These are phyloP conservation scores for Chromoteleia sp. DNA, from an alignment of 2,888 invertebrate genomes.

Conservation along the genomic window DNA sequence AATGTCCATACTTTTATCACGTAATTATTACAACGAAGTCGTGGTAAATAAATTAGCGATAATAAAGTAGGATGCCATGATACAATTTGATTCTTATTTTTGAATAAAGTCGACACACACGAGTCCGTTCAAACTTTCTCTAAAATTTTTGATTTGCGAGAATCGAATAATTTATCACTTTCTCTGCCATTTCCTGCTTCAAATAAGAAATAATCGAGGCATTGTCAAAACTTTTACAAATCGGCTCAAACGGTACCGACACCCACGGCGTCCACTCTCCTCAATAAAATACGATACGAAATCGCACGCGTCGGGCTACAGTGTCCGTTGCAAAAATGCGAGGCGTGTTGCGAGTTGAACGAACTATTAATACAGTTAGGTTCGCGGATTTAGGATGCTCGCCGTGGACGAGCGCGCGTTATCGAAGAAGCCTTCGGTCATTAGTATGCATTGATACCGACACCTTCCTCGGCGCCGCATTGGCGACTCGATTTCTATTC, in stretches of 20 bases:
- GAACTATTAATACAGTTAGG: conserved; percentile 59
- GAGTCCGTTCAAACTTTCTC: no score
- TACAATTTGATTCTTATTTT: no score
- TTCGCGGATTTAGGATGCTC: conserved; percentile 43
- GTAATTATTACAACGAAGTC: no score
- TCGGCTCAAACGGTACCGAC: conserved; percentile 1
- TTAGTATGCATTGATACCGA: conserved; percentile 77
- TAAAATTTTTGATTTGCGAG: no score
- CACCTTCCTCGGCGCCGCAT: conserved; percentile 77
- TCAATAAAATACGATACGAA: background rate
- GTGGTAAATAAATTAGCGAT: no score
- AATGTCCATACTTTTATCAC: no score
- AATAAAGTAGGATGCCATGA: no score
- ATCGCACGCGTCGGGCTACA: conserved; percentile 2
- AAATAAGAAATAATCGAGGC: no score
- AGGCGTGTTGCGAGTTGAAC: conserved; percentile 35
- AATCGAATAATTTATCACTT: no score
- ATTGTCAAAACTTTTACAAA: no score
- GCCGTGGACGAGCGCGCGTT: conserved; percentile 17
- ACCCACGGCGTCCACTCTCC: background rate
- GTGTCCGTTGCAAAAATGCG: conserved; percentile 16
- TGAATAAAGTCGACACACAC: no score
- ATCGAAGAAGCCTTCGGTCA: conserved; percentile 49
- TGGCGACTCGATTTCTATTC: conserved; percentile 78
- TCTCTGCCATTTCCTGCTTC: no score